Evolutionary conservation across 1,140 invertebrate species (phyloP), one percentile per base, ranked within the genome.

Genomic region (Subanguina moxae): DNA sequence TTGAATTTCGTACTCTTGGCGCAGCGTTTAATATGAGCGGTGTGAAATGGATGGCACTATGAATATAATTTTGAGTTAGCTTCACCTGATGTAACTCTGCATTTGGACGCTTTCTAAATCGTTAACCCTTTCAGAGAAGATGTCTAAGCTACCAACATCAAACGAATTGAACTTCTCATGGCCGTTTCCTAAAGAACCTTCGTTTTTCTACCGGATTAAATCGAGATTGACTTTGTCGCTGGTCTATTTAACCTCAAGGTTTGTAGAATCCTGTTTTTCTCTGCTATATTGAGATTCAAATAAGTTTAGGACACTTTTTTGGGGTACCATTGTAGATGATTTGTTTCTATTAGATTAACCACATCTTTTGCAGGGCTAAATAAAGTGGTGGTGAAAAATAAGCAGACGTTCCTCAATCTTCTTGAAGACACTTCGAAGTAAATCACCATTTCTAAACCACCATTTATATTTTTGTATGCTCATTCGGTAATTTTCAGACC

Each of bases 101-200:
- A n/a, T n/a, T n/a, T n/a, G n/a, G n/a, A n/a, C n/a, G n/a, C n/a
- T n/a, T n/a, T n/a, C n/a, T n/a, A n/a, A n/a, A n/a, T n/a, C n/a
- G n/a, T n/a, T n/a, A n/a, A n/a, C n/a, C 23, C 30, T 11, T 23
- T 58, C 23, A 23, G 30, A 30, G 11, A 58, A 58, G 21, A 58
- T 58, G 57, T 11, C 21, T 13, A 11, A 25, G 23, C 30, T 23
- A 15, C 38, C 58, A 25, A 21, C 13, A 30, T n/a, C 58, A n/a
- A 30, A 3, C 13, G 58, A 25, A 30, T 30, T 61, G n/a, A 61
- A 61, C 28, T 77, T 76, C 63, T 25, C 70, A 15, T 78, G 77
- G 77, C 77, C 77, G 17, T 78, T 78, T 62, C 77, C 77, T 15
- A 57, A 70, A 42, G 63, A 76, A n/a, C 64, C 64, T 45, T 67